Percentiles rank a stretch among this genome's conserved stretches.
Evolutionary conservation across 2,797 vertebrate species (phyloP).

Genomic region (Pangasius macronema): DNA sequence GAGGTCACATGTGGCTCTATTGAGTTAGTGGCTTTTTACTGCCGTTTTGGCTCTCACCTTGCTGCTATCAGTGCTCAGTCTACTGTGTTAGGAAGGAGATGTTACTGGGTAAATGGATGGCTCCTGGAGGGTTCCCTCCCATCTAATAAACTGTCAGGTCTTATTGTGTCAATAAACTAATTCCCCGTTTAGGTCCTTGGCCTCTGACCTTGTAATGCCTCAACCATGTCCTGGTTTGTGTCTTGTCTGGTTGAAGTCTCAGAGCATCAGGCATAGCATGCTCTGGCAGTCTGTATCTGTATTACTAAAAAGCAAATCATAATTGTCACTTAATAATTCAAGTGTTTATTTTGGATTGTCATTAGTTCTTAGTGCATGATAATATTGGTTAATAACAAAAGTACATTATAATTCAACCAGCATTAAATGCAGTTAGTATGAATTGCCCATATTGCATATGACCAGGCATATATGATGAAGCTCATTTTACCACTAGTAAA

Average conservation of each 20-base stretch:
- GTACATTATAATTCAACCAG: neutral
- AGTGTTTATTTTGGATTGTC: neutral
- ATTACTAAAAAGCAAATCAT: neutral
- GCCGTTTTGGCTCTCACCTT: conserved; percentile 55
- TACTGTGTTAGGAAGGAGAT: conserved; percentile 56
- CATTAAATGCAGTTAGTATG: neutral
- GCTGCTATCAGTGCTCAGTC: conserved; percentile 67
- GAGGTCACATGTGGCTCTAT: conserved; percentile 39
- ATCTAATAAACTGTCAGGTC: conserved; percentile 83
- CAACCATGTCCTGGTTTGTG: conserved; percentile 64
- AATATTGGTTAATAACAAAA: neutral
- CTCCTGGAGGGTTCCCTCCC: conserved; percentile 66
- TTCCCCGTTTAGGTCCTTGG: conserved; percentile 75
- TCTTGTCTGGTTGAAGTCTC: conserved; percentile 63
- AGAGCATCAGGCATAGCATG: conserved; percentile 29
- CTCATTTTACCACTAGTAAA: neutral
- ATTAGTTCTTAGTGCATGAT: neutral
- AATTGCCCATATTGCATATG: neutral
- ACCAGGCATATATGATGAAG: neutral
- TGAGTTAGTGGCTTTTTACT: conserved; percentile 45
- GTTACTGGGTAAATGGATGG: conserved; percentile 68
- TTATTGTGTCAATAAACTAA: conserved; percentile 82
- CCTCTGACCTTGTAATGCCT: conserved; percentile 74
- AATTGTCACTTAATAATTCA: neutral
- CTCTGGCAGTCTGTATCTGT: conserved; percentile 14